Evolutionary conservation across 1,140 invertebrate species (phyloP), one percentile per base, ranked within the genome.

Genomic region (Drosophila prosaltans): DNA sequence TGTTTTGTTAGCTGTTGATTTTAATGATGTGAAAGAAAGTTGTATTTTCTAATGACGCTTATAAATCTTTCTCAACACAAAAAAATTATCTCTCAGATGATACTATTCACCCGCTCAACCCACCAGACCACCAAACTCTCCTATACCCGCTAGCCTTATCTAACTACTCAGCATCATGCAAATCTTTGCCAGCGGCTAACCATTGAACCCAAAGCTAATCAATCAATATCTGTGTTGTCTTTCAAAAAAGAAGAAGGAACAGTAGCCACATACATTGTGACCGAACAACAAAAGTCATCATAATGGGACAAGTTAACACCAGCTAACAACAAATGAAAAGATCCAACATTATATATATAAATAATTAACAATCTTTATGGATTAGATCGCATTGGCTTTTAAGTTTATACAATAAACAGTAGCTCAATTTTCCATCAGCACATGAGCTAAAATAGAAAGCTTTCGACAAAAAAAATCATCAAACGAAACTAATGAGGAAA

Each of bases 1-100:
- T 39, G 61, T 66, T 66, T 69, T 51, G 26, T 54, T 54, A 39
- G 63, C 63, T 36, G 30, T 66, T n/a, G 24, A 45, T 66, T 79
- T 75, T 79, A 79, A 79, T 79, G 76, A 79, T 79, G 73, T 76
- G 72, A 79, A 79, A 79, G 76, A 75, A 75, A 76, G 69, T 68
- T 74, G 62, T 39, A 65, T 65, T 63, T 70, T 78, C 75, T 78
- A 78, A 78, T 78, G 76, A 78, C 36, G 40, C 62, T 48, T 64
- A 64, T 62, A 62, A 62, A 62, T 62, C 60, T 62, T 64, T 45
- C 11, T 30, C 21, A 51, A 51, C 45, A 9, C 45, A 51, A 21
- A 8, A 48, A 51, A 51, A 51, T 51, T 51, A 51, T 51, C 24
- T 51, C 5, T 26, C 26, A 51, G 45, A 51, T 51, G 45, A 51